These are phyloP conservation scores for Lucilia cuprina DNA, from an alignment of 1,140 invertebrate genomes.

Conservation along the genomic window DNA sequence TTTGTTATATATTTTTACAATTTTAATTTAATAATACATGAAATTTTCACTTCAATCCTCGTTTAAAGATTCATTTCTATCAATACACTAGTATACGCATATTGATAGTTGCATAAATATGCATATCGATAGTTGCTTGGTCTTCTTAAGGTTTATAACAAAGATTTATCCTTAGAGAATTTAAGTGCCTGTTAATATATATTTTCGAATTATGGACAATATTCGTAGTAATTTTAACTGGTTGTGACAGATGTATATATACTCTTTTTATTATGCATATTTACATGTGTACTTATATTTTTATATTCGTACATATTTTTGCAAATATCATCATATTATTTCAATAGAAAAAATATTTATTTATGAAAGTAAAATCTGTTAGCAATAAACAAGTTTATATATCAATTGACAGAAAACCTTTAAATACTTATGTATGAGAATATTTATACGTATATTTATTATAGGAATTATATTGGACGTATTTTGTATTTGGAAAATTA, in stretches of 20 bases:
- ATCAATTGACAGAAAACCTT: no score
- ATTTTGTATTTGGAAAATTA: no score
- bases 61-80: neutral
- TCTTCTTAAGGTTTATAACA: neutral
- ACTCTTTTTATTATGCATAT: neutral
- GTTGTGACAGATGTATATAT: neutral
- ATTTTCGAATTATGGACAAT: neutral
- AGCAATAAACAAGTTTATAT: no score
- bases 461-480: no score
- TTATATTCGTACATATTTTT: neutral
- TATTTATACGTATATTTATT: no score
- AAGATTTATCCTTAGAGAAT: neutral
- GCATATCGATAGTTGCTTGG: neutral
- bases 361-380: no score
- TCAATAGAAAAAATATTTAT: no score
- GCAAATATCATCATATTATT: neutral
- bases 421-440: neutral
- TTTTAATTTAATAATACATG: no score
- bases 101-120: neutral
- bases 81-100: neutral
- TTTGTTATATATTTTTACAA: no score
- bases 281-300: neutral
- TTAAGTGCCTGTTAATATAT: neutral
- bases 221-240: neutral
- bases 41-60: neutral